A percentile compares a stretch with the other conserved stretches of the same genome.
These are phyloP conservation scores for Panagrolaimus sp. DNA, from an alignment of 1,140 invertebrate genomes.

Conservation along the genomic window DNA sequence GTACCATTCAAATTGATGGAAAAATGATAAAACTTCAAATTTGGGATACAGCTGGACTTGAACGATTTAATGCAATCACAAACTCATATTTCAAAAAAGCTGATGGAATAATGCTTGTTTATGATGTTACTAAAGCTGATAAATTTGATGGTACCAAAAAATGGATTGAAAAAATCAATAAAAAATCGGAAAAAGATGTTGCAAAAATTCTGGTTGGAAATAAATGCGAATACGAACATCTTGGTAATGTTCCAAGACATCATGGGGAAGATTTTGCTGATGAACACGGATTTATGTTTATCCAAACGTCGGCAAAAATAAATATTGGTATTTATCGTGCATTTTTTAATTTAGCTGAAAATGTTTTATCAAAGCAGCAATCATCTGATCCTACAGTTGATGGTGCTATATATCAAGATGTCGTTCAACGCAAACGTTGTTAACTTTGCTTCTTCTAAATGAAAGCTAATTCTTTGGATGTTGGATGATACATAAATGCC, in stretches of 20 bases:
- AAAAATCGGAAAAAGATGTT: conserved; percentile 98
- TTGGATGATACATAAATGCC: too few species aligned
- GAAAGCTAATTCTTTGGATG: too few species aligned
- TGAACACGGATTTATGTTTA: too few species aligned
- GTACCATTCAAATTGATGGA: conserved; percentile 89
- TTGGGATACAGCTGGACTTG: conserved; percentile 72
- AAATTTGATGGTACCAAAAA: conserved; percentile 97
- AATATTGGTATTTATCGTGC: too few species aligned
- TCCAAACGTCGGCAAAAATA: too few species aligned
- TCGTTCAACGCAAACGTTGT: too few species aligned
- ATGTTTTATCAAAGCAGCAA: too few species aligned
- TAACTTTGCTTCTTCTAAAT: too few species aligned
- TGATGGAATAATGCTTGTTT: conserved; percentile 97
- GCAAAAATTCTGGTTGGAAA: conserved; percentile 98
- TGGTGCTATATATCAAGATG: too few species aligned
- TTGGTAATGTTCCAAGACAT: conserved; percentile 95
- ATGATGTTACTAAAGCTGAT: conserved; percentile 96
- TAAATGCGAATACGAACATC: conserved; percentile 96
- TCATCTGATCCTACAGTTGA: too few species aligned
- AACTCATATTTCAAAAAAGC: conserved; percentile 78
- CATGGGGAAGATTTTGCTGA: too few species aligned
- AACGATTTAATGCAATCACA: conserved; percentile 89
- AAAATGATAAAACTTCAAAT: conserved; percentile 95
- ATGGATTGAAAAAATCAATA: conserved; percentile 91
- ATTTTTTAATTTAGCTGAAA: too few species aligned